phyloP scores from a whole-genome alignment of 1,140 invertebrate genomes.

The Oscheius sp. region DNA sequence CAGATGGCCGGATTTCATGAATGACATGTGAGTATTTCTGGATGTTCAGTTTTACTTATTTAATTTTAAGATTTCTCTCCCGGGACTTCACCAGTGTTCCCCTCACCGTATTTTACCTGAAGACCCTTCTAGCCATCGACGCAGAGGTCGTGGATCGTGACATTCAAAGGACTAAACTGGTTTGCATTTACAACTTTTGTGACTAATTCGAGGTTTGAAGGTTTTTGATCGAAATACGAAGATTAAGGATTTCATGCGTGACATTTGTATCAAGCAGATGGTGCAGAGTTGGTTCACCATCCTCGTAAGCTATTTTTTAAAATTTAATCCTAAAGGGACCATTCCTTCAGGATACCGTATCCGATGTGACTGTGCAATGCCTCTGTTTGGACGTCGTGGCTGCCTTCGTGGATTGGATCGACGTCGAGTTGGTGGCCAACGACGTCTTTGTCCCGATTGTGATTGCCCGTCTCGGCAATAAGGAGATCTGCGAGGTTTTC shows the following conservation, averaged over 20 bases:
- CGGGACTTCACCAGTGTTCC: not conserved
- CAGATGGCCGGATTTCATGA: constrained; percentile 37
- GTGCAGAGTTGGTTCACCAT: constrained; percentile 33
- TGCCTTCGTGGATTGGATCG: constrained; percentile 41
- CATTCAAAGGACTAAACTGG: constrained; percentile 26
- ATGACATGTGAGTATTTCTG: constrained; percentile 25
- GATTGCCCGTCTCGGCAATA: constrained; percentile 13
- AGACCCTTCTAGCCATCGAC: constrained; percentile 40
- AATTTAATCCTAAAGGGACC: not conserved
- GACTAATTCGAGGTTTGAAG: not conserved
- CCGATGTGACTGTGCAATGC: not conserved
- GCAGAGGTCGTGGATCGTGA: constrained; percentile 43
- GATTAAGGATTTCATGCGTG: constrained; percentile 45
- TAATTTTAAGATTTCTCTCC: constrained; percentile 13
- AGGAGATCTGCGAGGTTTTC: constrained; percentile 25
- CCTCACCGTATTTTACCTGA: constrained; percentile 30
- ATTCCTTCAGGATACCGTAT: not conserved
- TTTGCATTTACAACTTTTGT: not conserved
- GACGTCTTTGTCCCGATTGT: constrained; percentile 34
- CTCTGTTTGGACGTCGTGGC: constrained; percentile 34
- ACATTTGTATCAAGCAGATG: constrained; percentile 40
- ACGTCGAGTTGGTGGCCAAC: constrained; percentile 40
- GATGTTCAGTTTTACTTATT: not conserved
- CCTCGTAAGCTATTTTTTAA: constrained; percentile 12
- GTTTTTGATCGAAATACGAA: constrained; percentile 37